phyloP scores from a whole-genome alignment of 1,140 invertebrate species.

The Tetramorium parvispinum region DNA sequence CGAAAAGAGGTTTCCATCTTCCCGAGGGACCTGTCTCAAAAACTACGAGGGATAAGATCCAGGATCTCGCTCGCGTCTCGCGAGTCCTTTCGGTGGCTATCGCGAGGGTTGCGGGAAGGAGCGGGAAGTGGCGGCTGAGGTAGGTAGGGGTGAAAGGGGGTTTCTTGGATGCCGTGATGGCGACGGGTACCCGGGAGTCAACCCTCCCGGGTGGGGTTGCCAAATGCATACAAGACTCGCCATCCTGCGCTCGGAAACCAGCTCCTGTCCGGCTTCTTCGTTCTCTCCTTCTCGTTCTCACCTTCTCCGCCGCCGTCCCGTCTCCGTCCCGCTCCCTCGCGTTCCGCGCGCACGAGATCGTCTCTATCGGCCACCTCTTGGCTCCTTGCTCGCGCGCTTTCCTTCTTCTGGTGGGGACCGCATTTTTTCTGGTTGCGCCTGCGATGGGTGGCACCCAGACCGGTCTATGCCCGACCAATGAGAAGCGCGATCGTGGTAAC shows the following conservation, averaged over 20 bases:
- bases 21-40: slow-evolving; percentile 10
- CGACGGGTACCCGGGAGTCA: slow-evolving; percentile 70
- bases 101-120: slow-evolving; percentile 30
- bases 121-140: slow-evolving; percentile 13
- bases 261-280: slow-evolving; percentile 64
- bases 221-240: slow-evolving; percentile 51
- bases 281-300: slow-evolving; percentile 39
- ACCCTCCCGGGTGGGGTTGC: slow-evolving; percentile 73
- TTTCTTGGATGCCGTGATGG: slow-evolving; percentile 64
- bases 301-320: neutral
- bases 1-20: neutral
- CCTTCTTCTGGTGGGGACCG: slow-evolving; percentile 67
- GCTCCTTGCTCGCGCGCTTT: slow-evolving; percentile 74
- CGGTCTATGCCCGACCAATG: slow-evolving; percentile 78
- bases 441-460: slow-evolving; percentile 81
- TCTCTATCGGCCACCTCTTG: slow-evolving; percentile 67
- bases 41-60: slow-evolving; percentile 36
- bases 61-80: slow-evolving; percentile 24
- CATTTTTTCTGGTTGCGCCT: slow-evolving; percentile 81
- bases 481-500: slow-evolving; percentile 75
- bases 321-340: slow-evolving; percentile 37
- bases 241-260: slow-evolving; percentile 45
- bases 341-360: neutral
- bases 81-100: slow-evolving; percentile 36
- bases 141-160: slow-evolving; percentile 52